Evolutionary conservation across 1,140 invertebrate species (phyloP).

Genomic region (Pseudobourletiella spinata): DNA sequence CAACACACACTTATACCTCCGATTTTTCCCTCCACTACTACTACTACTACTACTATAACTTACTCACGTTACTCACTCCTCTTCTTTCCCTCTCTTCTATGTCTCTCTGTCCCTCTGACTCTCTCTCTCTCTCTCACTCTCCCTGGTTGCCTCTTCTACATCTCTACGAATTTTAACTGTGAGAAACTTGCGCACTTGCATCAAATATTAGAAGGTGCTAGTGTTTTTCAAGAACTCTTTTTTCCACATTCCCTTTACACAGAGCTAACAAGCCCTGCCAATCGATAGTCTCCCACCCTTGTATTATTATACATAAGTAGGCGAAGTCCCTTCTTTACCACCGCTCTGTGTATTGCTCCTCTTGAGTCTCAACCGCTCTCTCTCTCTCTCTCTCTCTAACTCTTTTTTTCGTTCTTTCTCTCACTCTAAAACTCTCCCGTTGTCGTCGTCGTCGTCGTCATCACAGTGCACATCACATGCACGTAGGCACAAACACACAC

Average conservation of each 20-base stretch:
- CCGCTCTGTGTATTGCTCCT: conserved; percentile 4
- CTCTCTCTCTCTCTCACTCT: background rate
- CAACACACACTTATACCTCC: conserved; percentile 3
- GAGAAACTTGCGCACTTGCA: conserved; percentile 26
- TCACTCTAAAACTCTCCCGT: too few species aligned
- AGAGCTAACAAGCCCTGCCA: conserved; percentile 21
- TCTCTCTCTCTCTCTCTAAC: background rate
- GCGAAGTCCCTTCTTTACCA: background rate
- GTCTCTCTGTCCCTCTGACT: conserved; percentile 11
- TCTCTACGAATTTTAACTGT: conserved; percentile 26
- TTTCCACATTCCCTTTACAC: conserved; percentile 11
- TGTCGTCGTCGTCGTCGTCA: too few species aligned
- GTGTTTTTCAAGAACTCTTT: conserved; percentile 28
- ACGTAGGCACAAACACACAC: too few species aligned
- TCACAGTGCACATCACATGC: too few species aligned
- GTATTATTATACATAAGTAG: conserved; percentile 9
- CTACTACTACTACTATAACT: background rate
- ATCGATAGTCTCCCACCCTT: conserved; percentile 25
- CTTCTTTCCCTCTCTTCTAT: background rate
- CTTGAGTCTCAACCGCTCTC: too few species aligned
- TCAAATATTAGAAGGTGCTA: conserved; percentile 27
- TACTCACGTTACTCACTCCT: background rate
- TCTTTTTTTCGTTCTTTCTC: conserved; percentile 1
- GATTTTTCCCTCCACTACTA: background rate
- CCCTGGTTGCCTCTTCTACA: conserved; percentile 12